phyloP scores from a whole-genome alignment of 2,113 vertebrate genomes.

The Glaucidium brasilianum region DNA sequence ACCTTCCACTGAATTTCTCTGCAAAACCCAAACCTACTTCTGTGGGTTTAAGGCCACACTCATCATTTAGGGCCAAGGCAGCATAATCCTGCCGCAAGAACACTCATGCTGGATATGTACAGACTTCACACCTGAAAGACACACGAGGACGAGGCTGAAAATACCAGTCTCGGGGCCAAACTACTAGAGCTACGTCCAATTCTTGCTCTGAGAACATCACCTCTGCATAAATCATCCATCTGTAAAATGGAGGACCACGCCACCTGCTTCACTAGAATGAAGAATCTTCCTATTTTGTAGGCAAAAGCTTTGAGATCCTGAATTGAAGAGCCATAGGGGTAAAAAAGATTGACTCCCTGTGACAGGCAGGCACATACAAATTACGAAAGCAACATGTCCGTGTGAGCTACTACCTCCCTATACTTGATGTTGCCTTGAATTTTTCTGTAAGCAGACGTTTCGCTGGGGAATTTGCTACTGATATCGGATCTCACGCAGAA shows the following conservation, averaged over 20 bases:
- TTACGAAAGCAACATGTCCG: neutral
- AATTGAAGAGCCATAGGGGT: neutral
- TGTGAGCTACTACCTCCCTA: accelerated
- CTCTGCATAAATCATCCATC: neutral
- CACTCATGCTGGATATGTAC: accelerated
- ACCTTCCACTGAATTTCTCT: neutral
- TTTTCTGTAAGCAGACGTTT: neutral
- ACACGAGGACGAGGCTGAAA: neutral
- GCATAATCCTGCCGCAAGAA: neutral
- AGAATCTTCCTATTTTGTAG: too few relatives aligned
- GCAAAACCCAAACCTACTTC: neutral
- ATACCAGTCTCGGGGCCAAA: neutral
- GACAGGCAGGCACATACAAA: neutral
- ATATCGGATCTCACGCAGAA: neutral
- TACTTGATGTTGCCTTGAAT: accelerated
- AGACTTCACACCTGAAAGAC: neutral
- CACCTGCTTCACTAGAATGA: accelerated
- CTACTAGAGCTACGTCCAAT: neutral
- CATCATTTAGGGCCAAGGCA: neutral
- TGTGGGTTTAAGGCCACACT: neutral
- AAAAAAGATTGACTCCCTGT: neutral
- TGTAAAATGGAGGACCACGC: accelerated
- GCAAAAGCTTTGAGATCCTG: neutral
- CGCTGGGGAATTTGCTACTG: neutral
- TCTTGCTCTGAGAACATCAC: neutral